Percentiles rank a stretch among this genome's conserved stretches.
Evolutionary conservation across 2,888 invertebrate genomes (phyloP).

Genomic region (Tolmerus cingulatus): DNA sequence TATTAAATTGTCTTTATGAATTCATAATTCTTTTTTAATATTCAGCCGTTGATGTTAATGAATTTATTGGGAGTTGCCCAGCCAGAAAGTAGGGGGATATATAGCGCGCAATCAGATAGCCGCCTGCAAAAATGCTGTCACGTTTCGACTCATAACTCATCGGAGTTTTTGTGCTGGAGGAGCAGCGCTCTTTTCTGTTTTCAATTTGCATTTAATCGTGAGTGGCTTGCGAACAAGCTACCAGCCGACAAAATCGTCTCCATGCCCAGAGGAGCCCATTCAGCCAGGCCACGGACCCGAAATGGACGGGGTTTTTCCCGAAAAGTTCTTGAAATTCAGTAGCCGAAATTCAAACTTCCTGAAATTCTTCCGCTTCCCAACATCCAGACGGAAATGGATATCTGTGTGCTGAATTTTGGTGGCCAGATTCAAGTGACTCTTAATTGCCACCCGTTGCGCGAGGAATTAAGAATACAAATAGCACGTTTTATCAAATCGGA

Average conservation of each 20-base stretch:
- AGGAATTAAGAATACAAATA: neutral
- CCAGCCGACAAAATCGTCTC: neutral
- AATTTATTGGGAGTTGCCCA: neutral
- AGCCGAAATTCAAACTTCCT: neutral
- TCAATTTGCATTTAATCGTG: conserved; percentile 26
- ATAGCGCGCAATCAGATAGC: neutral
- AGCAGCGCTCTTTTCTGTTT: neutral
- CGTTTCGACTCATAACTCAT: conserved; percentile 18
- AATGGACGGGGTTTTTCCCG: neutral
- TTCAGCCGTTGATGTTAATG: conserved; percentile 1
- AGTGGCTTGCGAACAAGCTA: neutral
- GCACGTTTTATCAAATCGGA: neutral
- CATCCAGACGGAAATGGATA: neutral
- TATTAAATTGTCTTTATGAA: conserved; percentile 23
- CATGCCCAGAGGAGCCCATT: neutral
- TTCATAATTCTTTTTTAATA: conserved; percentile 14
- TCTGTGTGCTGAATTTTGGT: neutral
- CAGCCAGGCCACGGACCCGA: neutral
- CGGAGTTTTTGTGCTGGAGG: neutral
- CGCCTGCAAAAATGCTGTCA: neutral
- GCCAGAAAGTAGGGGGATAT: no score
- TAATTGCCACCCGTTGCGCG: neutral
- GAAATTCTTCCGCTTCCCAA: neutral
- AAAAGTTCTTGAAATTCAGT: neutral
- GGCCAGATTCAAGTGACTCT: neutral